Base-by-base conservation (phyloP, 2,113 vertebrate genomes). In the Ptilonorhynchus violaceus region DNA sequence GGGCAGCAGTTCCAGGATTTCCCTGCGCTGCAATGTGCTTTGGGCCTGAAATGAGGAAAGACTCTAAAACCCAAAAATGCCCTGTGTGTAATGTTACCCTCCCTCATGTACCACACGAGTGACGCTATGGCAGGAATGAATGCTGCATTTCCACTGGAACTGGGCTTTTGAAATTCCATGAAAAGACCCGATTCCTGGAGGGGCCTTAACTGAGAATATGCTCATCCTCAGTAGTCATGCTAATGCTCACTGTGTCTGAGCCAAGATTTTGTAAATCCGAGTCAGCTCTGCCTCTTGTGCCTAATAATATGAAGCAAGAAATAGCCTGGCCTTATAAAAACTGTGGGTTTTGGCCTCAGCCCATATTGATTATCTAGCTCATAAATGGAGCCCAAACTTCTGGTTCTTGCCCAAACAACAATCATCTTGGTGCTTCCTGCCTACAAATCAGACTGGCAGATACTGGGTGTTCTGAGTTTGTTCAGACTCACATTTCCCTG, bases 271-370 rank as follows among this genome's bases (percentile, higher is more conserved):
- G 75, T 79, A 86, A 92, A 93, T 74, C 63, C 46, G 73, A 95
- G 63, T 92, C 94, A 92, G 63, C 75, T 86, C 75, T 53, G 85
- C 93, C 88, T 93, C 95, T 77, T 80, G 85, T 93, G 91, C 63
- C 91, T 95, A 85, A 88, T 94, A 93, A 94, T 33, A 66, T 39
- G 82, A 92, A 88, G 41, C n/a, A 96, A 97, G 85, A 93, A 95
- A 92, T 76, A 94, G 85, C 76, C 83, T 67, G 70, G 79, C 63
- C 72, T 93, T 94, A 83, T 78, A 77, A 93, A 97, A 96, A 67
- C 70, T 70, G 63, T 85, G 59, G 76, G 42, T 1, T 70, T 96
- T 95, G 95, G 95, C 91, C 60, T 91, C 76, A 86, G 55, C 31
- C 55, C 67, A 39, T 69, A 77, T 67, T 50, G 85, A 93, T 94